A percentile compares a stretch with the other conserved stretches of the same genome.
Evolutionary conservation across 2,888 invertebrate genomes (phyloP).

Genomic region (Thyatira batis): DNA sequence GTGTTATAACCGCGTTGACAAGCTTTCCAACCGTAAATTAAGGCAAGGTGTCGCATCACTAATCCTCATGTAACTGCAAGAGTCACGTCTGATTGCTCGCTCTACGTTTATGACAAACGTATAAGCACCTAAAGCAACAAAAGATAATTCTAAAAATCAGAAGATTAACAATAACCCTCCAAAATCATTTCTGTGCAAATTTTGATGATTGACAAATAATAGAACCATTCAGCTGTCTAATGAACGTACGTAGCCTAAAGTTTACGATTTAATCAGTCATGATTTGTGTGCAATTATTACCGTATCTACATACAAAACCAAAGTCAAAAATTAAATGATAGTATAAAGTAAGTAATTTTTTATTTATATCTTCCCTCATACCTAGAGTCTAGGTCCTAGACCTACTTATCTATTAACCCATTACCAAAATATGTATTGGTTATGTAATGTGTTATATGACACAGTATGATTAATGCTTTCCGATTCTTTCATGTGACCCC

Average conservation of each 20-base stretch:
- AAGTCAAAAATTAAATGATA: too few species aligned
- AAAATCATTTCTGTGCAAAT: conserved; percentile 22
- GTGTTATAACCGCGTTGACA: conserved; percentile 71
- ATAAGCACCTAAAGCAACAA: conserved; percentile 60
- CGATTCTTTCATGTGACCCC: conserved; percentile 48
- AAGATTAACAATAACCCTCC: conserved; percentile 58
- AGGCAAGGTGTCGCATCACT: conserved; percentile 64
- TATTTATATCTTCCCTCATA: too few species aligned
- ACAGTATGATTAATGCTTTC: conserved; percentile 36
- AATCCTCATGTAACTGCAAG: conserved; percentile 56
- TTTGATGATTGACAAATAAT: conserved; percentile 6
- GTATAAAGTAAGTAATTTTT: too few species aligned
- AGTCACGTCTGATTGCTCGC: conserved; percentile 61
- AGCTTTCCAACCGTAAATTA: conserved; percentile 60
- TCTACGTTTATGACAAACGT: conserved; percentile 54
- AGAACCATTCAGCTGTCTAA: not conserved
- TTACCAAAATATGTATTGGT: not conserved
- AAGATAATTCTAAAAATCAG: conserved; percentile 68
- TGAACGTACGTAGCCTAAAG: too few species aligned
- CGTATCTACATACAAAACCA: too few species aligned
- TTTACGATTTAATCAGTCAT: too few species aligned
- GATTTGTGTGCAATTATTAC: too few species aligned
- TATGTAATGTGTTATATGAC: conserved; percentile 6
- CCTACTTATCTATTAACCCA: too few species aligned
- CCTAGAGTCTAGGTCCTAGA: too few species aligned